A percentile compares a stretch with the other conserved stretches of the same genome.
Conservation (phyloP, 1,140 invertebrate species). For the Paraescarpia echinospica region DNA sequence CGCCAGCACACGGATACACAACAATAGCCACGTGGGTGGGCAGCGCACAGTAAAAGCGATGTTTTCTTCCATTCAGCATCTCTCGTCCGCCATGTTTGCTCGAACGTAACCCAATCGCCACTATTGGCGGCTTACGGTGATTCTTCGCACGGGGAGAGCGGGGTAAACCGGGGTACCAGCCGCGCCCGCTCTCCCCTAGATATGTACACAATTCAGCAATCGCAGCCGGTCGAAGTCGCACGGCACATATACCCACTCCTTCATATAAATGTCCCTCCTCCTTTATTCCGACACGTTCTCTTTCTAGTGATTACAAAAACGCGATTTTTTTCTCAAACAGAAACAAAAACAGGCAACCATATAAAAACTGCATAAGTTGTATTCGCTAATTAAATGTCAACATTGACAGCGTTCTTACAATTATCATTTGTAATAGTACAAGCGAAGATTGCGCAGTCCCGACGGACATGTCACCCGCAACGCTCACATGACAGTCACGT, state of each 20-base stretch:
- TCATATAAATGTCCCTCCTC: neutral
- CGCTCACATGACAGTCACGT: neutral
- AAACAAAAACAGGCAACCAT: constrained; percentile 3
- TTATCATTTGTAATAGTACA: neutral
- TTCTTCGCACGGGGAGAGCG: neutral
- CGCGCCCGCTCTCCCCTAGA: neutral
- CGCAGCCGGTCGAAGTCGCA: neutral
- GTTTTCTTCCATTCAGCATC: neutral
- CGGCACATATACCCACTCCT: neutral
- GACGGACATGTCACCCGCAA: neutral
- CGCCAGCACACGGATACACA: neutral
- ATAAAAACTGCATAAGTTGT: constrained; percentile 1
- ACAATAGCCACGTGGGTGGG: neutral
- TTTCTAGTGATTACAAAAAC: constrained; percentile 1
- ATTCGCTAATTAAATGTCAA: neutral
- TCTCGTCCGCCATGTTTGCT: neutral
- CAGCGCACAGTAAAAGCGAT: neutral
- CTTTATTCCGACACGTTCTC: neutral
- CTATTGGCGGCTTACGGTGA: neutral
- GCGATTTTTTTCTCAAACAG: neutral
- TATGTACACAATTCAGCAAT: neutral
- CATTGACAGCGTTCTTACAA: neutral
- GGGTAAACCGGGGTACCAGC: neutral
- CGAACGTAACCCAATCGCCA: neutral
- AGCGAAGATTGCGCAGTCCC: neutral